Evolutionary conservation across 2,888 invertebrate species (phyloP).

Genomic region (Patella caerulea): DNA sequence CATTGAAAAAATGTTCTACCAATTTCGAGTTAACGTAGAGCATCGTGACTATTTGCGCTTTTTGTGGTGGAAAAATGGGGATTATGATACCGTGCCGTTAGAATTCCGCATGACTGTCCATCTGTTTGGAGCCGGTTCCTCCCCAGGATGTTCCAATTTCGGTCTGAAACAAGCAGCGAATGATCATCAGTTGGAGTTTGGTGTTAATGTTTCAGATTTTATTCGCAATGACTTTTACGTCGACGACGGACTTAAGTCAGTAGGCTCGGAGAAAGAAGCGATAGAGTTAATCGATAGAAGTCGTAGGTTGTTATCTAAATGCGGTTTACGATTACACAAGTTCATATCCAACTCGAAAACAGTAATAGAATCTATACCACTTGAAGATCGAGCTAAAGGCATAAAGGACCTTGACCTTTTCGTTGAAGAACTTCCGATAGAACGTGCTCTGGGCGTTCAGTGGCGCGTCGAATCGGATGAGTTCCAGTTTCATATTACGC

Average conservation of each 20-base stretch:
- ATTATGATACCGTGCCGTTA: not conserved
- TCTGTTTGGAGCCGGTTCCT: constrained; percentile 38
- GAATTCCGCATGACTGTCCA: constrained; percentile 38
- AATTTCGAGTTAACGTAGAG: constrained; percentile 16
- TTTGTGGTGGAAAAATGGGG: constrained; percentile 30
- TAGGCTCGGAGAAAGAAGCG: too few relatives aligned
- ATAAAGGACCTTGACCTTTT: constrained; percentile 18
- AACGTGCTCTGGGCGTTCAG: not conserved
- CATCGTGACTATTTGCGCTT: constrained; percentile 36
- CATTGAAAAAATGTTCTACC: constrained; percentile 36
- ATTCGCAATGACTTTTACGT: constrained; percentile 40
- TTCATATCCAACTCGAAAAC: constrained; percentile 43
- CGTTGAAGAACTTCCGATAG: not conserved
- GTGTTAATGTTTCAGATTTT: constrained; percentile 31
- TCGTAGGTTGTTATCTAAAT: constrained; percentile 11
- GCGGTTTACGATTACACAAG: constrained; percentile 43
- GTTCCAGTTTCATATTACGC: not conserved
- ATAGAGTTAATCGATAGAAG: too few relatives aligned
- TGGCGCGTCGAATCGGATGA: not conserved
- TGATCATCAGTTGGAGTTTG: constrained; percentile 21
- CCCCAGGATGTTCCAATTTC: constrained; percentile 38
- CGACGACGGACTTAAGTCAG: constrained; percentile 38
- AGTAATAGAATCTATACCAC: constrained; percentile 34
- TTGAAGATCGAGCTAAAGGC: constrained; percentile 33
- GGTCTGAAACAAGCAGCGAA: constrained; percentile 29